Evolutionary conservation across 2,113 vertebrate species (phyloP).

Genomic region (Colius striatus): DNA sequence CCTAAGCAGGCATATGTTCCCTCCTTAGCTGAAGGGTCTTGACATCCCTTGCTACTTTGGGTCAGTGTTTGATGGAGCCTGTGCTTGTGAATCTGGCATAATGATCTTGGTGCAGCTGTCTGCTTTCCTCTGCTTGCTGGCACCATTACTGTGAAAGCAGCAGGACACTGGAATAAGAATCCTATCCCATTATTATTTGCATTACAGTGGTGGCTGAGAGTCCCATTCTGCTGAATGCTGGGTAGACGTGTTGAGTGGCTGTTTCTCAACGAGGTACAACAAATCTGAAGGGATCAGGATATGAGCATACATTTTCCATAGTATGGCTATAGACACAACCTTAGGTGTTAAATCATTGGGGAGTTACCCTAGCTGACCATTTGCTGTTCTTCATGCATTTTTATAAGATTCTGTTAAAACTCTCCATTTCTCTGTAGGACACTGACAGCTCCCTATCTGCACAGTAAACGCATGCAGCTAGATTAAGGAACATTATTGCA

Average conservation of each 20-base stretch:
- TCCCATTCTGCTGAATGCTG: neutral
- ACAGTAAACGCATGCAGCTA: neutral
- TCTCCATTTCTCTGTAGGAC: neutral
- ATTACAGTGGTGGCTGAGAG: neutral
- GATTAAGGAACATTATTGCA: neutral
- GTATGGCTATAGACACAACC: neutral
- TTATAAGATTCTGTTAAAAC: neutral
- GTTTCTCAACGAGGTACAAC: neutral
- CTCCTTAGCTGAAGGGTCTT: neutral
- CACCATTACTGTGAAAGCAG: neutral
- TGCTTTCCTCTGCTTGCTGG: neutral
- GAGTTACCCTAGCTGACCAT: neutral
- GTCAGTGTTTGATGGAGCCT: neutral
- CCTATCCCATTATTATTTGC: neutral
- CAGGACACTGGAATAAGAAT: neutral
- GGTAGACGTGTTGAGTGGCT: neutral
- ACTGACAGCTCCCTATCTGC: neutral
- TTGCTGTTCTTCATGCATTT: neutral
- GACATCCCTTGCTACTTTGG: neutral
- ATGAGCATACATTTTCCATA: neutral
- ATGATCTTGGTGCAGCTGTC: neutral
- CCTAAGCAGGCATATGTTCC: neutral
- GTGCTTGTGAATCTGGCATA: neutral
- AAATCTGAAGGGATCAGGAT: neutral
- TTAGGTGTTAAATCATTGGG: neutral